Conservation (phyloP, 1,140 invertebrate species). For the Rhyacophila brunnea region DNA sequence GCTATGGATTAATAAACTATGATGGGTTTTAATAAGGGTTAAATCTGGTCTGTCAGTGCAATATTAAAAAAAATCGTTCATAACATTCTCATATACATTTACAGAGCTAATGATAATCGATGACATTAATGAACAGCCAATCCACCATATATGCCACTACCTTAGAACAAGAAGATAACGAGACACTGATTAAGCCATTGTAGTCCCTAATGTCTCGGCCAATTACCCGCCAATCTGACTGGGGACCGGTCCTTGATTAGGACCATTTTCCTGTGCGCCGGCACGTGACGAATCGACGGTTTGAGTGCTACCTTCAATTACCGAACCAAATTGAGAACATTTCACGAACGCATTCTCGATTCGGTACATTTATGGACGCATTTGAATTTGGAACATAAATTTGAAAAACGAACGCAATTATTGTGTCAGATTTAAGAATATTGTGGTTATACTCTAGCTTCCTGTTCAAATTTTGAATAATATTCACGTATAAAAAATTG, state of each 20-base stretch:
- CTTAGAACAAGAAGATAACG: slow-evolving; percentile 25
- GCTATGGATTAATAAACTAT: too few species aligned
- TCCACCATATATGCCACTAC: slow-evolving; percentile 11
- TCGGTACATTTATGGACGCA: slow-evolving; percentile 22
- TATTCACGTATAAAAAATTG: too few species aligned
- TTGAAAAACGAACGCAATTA: too few species aligned
- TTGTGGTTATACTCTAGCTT: too few species aligned
- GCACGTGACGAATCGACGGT: slow-evolving; percentile 33
- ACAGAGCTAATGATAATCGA: slow-evolving; percentile 1
- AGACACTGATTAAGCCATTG: slow-evolving; percentile 37
- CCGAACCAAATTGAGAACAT: slow-evolving; percentile 7
- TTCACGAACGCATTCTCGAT: neutral
- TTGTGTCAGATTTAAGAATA: too few species aligned
- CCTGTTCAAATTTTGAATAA: too few species aligned
- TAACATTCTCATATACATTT: too few species aligned
- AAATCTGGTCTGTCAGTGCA: too few species aligned
- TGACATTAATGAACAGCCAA: slow-evolving; percentile 12
- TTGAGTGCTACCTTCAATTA: slow-evolving; percentile 28
- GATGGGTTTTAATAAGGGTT: too few species aligned
- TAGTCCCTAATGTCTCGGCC: slow-evolving; percentile 30
- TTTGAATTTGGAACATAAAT: too few species aligned
- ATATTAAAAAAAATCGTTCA: too few species aligned
- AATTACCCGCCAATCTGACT: slow-evolving; percentile 28
- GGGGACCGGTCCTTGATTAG: slow-evolving; percentile 27
- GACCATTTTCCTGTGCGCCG: slow-evolving; percentile 34